phyloP scores from a whole-genome alignment of 2,113 vertebrate species.

The Ginglymostoma cirratum region DNA sequence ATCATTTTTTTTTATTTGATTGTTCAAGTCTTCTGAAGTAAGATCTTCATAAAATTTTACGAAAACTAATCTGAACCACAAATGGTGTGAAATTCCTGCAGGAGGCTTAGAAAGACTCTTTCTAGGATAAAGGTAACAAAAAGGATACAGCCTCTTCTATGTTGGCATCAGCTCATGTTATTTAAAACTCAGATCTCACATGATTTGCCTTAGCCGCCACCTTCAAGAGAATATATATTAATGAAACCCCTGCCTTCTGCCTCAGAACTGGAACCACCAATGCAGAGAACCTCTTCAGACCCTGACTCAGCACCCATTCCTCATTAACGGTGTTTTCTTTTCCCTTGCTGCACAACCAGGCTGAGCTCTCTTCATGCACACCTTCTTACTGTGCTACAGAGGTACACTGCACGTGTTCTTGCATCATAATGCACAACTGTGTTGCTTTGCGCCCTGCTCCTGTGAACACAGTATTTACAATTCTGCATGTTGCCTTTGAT shows the following conservation, averaged over 20 bases:
- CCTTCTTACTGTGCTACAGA: constrained; percentile 99
- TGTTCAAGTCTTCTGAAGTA: background rate
- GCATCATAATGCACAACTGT: constrained; percentile 36
- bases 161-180: background rate
- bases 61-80: background rate
- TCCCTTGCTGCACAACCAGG: constrained; percentile 81
- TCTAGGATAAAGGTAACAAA: background rate
- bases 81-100: background rate
- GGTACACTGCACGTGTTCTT: constrained; percentile 93
- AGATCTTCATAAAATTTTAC: background rate
- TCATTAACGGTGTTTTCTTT: constrained; percentile 77
- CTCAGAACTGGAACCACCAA: constrained; percentile 59
- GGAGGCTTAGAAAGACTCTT: background rate
- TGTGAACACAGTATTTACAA: constrained; percentile 35
- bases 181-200: background rate
- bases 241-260: constrained; percentile 53
- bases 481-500: constrained; percentile 33
- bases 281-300: constrained; percentile 59
- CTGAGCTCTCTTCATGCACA: constrained; percentile 98
- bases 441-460: constrained; percentile 38
- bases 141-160: background rate
- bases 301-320: constrained; percentile 58
- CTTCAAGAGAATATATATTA: constrained; percentile 4
- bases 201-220: constrained; percentile 20
- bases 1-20: background rate